phyloP scores from a whole-genome alignment of 1,140 invertebrate species.

The Drosophila subobscura region DNA sequence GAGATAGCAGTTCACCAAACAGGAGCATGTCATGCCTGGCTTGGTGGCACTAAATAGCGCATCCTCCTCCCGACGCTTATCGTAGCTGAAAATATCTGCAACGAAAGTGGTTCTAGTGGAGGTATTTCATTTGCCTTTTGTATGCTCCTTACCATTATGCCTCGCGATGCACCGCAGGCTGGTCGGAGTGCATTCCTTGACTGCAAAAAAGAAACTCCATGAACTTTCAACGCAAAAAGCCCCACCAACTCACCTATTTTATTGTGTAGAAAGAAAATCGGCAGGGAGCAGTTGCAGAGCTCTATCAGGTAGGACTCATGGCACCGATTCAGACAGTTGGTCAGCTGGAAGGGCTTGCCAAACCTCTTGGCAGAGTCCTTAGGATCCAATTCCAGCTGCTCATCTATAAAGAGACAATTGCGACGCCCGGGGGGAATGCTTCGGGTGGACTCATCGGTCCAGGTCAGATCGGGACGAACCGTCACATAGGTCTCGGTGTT shows the following conservation, averaged over 20 bases:
- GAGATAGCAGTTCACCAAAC: slow-evolving; percentile 69
- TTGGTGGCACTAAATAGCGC: slow-evolving; percentile 67
- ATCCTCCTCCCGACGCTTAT: slow-evolving; percentile 71
- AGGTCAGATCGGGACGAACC: slow-evolving; percentile 64
- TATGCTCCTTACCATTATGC: slow-evolving; percentile 57
- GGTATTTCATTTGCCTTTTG: background rate
- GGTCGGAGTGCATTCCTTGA: slow-evolving; percentile 50
- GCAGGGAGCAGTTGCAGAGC: slow-evolving; percentile 70
- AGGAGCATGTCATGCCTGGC: slow-evolving; percentile 74
- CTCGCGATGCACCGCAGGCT: slow-evolving; percentile 65
- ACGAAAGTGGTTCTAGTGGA: background rate
- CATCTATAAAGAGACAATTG: slow-evolving; percentile 63
- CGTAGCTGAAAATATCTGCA: slow-evolving; percentile 74
- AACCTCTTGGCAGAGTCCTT: slow-evolving; percentile 38
- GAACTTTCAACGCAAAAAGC: background rate
- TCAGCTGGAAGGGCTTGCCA: slow-evolving; percentile 37
- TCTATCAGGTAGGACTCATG: slow-evolving; percentile 69
- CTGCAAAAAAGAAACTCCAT: slow-evolving; percentile 22
- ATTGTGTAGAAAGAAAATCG: slow-evolving; percentile 64
- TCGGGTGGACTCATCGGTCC: slow-evolving; percentile 56
- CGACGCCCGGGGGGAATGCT: slow-evolving; percentile 47
- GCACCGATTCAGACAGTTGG: slow-evolving; percentile 66
- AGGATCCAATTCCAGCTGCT: slow-evolving; percentile 51
- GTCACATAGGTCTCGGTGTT: slow-evolving; percentile 71
- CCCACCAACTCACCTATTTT: slow-evolving; percentile 34